Conservation (phyloP, 2,113 vertebrate species). For the Anarrhichthys ocellatus region DNA sequence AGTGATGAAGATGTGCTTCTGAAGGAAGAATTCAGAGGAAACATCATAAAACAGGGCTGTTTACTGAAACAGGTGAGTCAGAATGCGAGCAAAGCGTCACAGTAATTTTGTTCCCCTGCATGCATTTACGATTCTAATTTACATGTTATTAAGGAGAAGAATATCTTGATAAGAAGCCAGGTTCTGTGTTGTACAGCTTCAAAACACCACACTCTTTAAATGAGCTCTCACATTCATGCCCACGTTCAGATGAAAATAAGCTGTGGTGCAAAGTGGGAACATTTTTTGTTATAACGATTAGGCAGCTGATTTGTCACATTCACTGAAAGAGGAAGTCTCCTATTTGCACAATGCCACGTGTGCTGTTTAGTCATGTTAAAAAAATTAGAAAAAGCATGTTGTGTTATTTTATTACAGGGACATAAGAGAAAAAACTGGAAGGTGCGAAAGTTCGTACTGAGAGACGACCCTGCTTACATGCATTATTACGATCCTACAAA, state of each 20-base stretch:
- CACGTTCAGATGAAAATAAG: neutral
- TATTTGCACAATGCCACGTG: neutral
- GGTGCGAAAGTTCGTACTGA: constrained; percentile 94
- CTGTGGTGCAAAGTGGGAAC: neutral
- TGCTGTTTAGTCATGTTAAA: accelerated
- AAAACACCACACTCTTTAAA: neutral
- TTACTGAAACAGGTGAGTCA: constrained; percentile 93
- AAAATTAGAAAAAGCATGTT: neutral
- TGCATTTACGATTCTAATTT: neutral
- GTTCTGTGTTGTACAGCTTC: neutral
- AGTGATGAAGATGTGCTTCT: constrained; percentile 93
- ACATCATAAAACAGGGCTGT: constrained; percentile 95
- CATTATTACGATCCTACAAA: constrained; percentile 97
- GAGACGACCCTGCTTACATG: constrained; percentile 95
- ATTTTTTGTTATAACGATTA: neutral
- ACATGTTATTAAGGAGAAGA: neutral
- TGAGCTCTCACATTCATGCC: neutral
- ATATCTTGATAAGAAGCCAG: neutral
- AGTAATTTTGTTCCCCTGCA: neutral
- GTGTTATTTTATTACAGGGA: constrained; percentile 82
- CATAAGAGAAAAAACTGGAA: constrained; percentile 98
- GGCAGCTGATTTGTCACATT: neutral
- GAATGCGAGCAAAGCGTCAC: neutral
- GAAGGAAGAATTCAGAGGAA: constrained; percentile 95
- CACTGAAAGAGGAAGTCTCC: constrained; percentile 6